Evolutionary conservation across 2,888 invertebrate genomes (phyloP).

Genomic region (Galeruca laticollis): DNA sequence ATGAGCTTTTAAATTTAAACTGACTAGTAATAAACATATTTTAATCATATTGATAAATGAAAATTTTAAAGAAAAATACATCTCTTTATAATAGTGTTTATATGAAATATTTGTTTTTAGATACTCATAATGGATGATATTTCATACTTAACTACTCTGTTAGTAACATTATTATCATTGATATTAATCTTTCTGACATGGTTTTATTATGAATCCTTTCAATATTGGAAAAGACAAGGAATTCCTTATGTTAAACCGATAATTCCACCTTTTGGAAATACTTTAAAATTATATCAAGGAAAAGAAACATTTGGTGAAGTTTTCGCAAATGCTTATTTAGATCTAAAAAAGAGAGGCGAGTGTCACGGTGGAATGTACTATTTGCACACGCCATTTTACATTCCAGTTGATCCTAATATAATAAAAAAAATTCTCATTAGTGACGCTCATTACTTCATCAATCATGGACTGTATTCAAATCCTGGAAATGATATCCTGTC

Average conservation of each 20-base stretch:
- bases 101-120: constrained; percentile 14
- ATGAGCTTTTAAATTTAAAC: too few species aligned
- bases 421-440: constrained; percentile 69
- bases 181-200: constrained; percentile 30
- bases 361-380: constrained; percentile 56
- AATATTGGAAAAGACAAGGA: constrained; percentile 51
- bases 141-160: neutral
- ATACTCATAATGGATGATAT: neutral
- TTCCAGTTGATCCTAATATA: constrained; percentile 55
- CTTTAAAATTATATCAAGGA: constrained; percentile 40
- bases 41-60: too few species aligned
- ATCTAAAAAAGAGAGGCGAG: constrained; percentile 48
- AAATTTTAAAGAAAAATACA: too few species aligned
- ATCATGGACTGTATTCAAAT: constrained; percentile 51
- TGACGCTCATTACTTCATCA: constrained; percentile 66
- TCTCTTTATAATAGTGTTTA: too few species aligned
- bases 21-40: too few species aligned
- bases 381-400: constrained; percentile 63
- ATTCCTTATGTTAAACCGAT: constrained; percentile 47
- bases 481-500: constrained; percentile 63
- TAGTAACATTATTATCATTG: constrained; percentile 8
- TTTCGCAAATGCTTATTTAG: constrained; percentile 43
- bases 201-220: constrained; percentile 73
- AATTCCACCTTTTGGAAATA: constrained; percentile 52
- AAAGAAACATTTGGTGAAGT: constrained; percentile 48